phyloP scores from a whole-genome alignment of 1,140 invertebrate species.

The Sarcophaga bullata region DNA sequence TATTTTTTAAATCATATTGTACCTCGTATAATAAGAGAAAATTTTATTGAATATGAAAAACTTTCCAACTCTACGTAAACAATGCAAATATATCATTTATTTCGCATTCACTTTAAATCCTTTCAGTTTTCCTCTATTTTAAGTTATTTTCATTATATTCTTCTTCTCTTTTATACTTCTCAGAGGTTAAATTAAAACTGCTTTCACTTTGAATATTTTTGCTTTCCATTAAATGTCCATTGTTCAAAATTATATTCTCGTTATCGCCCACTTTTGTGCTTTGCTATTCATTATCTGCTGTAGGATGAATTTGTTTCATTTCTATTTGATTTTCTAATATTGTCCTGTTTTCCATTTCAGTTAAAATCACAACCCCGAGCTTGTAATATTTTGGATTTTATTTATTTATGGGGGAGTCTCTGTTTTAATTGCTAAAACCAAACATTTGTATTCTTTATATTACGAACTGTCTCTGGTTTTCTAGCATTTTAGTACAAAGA shows the following conservation, averaged over 20 bases:
- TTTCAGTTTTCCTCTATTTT: too few species aligned
- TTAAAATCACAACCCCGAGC: not conserved
- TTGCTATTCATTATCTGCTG: not conserved
- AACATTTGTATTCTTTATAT: not conserved
- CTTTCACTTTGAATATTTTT: too few species aligned
- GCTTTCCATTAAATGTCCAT: slow-evolving; percentile 5
- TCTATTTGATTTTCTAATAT: not conserved
- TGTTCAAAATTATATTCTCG: slow-evolving; percentile 13
- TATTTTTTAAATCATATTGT: too few species aligned
- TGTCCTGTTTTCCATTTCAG: too few species aligned
- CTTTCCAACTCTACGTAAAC: too few species aligned
- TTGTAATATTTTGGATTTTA: not conserved
- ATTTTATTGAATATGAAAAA: too few species aligned
- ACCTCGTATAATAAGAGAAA: too few species aligned
- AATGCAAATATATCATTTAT: too few species aligned
- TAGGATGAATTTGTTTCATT: not conserved
- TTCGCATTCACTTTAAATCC: too few species aligned
- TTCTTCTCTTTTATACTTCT: too few species aligned
- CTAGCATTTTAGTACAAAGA: not conserved
- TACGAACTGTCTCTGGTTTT: not conserved
- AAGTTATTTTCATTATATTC: too few species aligned
- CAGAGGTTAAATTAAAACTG: too few species aligned
- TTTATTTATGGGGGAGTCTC: slow-evolving; percentile 5
- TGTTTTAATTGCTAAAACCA: not conserved
- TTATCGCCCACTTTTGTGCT: not conserved